Evolutionary conservation across 2,888 invertebrate species (phyloP).

Genomic region (Temnothorax rugatulus): DNA sequence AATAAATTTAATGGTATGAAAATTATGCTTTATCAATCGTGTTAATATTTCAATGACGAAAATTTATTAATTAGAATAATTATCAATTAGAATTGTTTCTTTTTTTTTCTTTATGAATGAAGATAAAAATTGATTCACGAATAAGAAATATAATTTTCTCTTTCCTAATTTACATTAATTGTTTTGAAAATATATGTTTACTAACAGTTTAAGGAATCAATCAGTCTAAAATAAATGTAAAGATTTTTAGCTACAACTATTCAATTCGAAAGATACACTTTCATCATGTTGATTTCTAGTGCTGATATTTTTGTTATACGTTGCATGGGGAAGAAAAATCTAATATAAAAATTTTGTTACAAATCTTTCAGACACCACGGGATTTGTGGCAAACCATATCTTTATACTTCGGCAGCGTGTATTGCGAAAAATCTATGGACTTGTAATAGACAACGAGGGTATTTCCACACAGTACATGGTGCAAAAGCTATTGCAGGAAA

Average conservation of each 20-base stretch:
- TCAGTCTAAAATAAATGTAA: background rate
- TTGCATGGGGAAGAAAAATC: background rate
- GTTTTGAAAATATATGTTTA: background rate
- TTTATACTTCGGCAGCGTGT: conserved; percentile 27
- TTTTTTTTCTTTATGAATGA: background rate
- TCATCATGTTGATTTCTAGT: background rate
- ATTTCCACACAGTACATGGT: conserved; percentile 25
- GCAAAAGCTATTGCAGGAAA: conserved; percentile 6
- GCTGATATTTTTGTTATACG: background rate
- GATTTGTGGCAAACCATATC: background rate
- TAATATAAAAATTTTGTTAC: background rate
- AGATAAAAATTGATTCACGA: background rate
- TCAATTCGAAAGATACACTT: background rate
- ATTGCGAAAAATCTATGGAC: conserved; percentile 38
- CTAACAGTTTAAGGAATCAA: background rate
- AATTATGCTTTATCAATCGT: background rate
- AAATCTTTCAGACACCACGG: conserved; percentile 7
- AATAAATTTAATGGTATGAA: conserved; percentile 24
- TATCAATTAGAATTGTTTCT: background rate
- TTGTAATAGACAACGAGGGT: conserved; percentile 32
- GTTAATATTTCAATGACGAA: background rate
- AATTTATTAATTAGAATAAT: background rate
- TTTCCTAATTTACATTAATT: background rate
- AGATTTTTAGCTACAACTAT: background rate
- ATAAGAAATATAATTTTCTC: background rate